phyloP scores from a whole-genome alignment of 2,113 vertebrate species.

The Phrynocephalus versicolor region DNA sequence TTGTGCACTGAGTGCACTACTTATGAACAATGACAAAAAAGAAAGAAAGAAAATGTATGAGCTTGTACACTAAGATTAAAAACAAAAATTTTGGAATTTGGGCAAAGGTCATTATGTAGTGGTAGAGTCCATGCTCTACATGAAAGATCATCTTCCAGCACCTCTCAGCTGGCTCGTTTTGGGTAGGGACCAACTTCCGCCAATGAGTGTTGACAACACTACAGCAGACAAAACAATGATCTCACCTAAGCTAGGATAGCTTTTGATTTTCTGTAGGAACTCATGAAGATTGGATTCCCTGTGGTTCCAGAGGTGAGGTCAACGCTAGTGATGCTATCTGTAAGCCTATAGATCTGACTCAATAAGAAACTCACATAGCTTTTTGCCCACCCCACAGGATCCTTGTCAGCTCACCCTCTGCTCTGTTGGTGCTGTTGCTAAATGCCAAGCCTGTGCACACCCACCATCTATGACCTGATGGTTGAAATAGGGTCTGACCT shows the following conservation, averaged over 20 bases:
- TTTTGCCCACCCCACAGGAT: neutral
- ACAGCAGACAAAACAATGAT: neutral
- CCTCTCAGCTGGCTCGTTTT: neutral
- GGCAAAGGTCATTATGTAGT: neutral
- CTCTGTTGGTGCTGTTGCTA: too few relatives aligned
- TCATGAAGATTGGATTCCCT: neutral
- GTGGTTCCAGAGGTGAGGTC: neutral
- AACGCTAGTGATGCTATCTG: neutral
- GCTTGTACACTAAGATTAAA: neutral
- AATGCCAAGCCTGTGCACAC: too few relatives aligned
- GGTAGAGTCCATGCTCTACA: neutral
- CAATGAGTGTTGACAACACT: neutral
- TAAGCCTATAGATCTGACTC: neutral
- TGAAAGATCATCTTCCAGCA: neutral
- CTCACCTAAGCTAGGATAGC: neutral
- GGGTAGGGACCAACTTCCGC: neutral
- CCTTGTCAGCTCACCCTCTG: too few relatives aligned
- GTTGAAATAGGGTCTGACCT: too few relatives aligned
- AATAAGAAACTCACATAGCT: neutral
- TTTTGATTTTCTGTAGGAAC: too few relatives aligned
- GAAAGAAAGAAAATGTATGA: neutral
- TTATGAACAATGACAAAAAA: neutral
- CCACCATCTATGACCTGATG: too few relatives aligned
- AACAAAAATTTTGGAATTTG: neutral
- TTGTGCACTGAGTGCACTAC: neutral